These are phyloP conservation scores for Lepidocyrtoides sp. DNA, from an alignment of 2,888 invertebrate species.

Conservation along the genomic window DNA sequence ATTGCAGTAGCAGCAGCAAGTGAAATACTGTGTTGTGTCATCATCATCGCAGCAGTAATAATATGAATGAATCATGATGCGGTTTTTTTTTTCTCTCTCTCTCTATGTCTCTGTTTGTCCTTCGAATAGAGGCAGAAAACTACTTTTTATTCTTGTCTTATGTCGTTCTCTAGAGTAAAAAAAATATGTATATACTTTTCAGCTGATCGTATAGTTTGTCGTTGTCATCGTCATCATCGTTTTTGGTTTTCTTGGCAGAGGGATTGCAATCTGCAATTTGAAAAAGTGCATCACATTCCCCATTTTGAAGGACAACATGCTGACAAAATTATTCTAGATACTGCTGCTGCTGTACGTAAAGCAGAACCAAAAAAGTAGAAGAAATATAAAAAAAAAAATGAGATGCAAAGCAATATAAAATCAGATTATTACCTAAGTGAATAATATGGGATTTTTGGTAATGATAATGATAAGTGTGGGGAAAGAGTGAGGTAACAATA, in stretches of 20 bases:
- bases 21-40: too few species aligned
- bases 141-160: not conserved
- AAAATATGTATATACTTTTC: not conserved
- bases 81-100: not conserved
- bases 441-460: too few species aligned
- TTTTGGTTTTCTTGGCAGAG: slow-evolving; percentile 29
- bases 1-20: not conserved
- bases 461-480: not conserved
- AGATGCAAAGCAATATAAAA: too few species aligned
- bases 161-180: not conserved
- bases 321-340: too few species aligned
- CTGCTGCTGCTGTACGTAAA: slow-evolving; percentile 1
- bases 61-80: slow-evolving; percentile 17
- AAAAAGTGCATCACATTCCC: slow-evolving; percentile 43
- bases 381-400: too few species aligned
- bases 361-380: slow-evolving; percentile 20
- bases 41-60: not conserved
- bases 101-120: not conserved
- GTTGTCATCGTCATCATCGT: not conserved
- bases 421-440: too few species aligned
- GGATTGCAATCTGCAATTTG: slow-evolving; percentile 11
- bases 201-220: slow-evolving; percentile 1
- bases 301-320: not conserved
- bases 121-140: not conserved
- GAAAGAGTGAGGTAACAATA: not conserved